These are phyloP conservation scores for Nemapogon koenigi DNA, from an alignment of 2,888 invertebrate genomes.

Conservation along the genomic window DNA sequence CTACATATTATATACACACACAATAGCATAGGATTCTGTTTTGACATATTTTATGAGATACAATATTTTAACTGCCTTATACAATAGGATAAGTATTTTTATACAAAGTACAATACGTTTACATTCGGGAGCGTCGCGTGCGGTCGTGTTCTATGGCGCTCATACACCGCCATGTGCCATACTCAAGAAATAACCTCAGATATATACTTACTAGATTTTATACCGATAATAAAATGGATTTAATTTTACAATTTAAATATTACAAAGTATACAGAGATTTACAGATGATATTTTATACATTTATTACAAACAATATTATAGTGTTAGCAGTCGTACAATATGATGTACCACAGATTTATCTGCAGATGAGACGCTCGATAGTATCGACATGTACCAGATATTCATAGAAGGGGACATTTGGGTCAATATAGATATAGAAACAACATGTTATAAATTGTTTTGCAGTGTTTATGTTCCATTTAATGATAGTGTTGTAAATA, in stretches of 20 bases:
- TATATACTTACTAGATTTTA: conserved; percentile 64
- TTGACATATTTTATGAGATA: conserved; percentile 20
- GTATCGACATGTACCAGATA: no score
- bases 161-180: conserved; percentile 51
- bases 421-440: no score
- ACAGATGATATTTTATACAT: conserved; percentile 66
- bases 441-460: no score
- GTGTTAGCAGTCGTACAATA: no score
- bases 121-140: neutral
- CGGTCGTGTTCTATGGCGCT: conserved; percentile 15
- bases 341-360: no score
- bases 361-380: no score
- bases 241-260: conserved; percentile 66
- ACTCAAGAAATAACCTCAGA: conserved; percentile 59
- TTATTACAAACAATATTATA: conserved; percentile 65
- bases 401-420: no score
- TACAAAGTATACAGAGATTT: conserved; percentile 63
- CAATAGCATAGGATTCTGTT: conserved; percentile 43
- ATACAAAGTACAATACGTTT: conserved; percentile 28
- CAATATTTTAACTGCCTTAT: conserved; percentile 39
- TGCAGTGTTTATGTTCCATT: neutral
- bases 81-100: conserved; percentile 63
- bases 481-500: conserved; percentile 7
- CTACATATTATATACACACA: conserved; percentile 17
- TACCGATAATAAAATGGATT: conserved; percentile 66